These are phyloP conservation scores for Azemiops feae DNA, from an alignment of 2,113 vertebrate genomes.

Conservation along the genomic window DNA sequence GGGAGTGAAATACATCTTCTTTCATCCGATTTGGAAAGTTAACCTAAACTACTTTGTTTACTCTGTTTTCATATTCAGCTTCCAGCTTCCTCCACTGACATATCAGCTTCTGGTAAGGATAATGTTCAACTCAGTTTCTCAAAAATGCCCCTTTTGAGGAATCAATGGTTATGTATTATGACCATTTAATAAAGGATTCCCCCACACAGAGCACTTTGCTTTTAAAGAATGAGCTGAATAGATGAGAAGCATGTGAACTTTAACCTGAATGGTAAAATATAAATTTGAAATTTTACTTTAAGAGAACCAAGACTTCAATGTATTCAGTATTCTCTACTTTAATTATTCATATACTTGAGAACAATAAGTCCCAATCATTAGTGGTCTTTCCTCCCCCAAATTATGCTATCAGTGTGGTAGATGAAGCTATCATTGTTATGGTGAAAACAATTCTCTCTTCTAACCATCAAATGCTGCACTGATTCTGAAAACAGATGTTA, in stretches of 20 bases:
- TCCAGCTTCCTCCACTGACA: not conserved
- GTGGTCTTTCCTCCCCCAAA: not conserved
- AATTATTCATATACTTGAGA: not conserved
- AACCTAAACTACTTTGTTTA: not conserved
- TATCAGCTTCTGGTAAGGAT: not conserved
- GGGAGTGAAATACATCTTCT: not conserved
- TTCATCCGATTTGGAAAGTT: not conserved
- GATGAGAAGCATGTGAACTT: not conserved
- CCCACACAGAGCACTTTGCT: not conserved
- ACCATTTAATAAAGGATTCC: not conserved
- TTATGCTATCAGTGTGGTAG: not conserved
- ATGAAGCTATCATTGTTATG: not conserved
- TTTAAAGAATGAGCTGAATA: not conserved
- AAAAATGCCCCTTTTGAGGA: not conserved
- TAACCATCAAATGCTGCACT: not conserved
- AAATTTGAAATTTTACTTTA: not conserved
- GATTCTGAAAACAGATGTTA: constrained; percentile 9
- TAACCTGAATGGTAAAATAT: not conserved
- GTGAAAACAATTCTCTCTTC: not conserved
- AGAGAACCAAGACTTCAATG: not conserved
- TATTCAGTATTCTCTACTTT: too few relatives aligned
- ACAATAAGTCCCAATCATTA: not conserved
- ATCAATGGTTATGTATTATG: not conserved
- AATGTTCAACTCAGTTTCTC: not conserved
- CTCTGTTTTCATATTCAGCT: not conserved